Conservation (phyloP, 2,797 vertebrate species). For the Scolopax rusticola region DNA sequence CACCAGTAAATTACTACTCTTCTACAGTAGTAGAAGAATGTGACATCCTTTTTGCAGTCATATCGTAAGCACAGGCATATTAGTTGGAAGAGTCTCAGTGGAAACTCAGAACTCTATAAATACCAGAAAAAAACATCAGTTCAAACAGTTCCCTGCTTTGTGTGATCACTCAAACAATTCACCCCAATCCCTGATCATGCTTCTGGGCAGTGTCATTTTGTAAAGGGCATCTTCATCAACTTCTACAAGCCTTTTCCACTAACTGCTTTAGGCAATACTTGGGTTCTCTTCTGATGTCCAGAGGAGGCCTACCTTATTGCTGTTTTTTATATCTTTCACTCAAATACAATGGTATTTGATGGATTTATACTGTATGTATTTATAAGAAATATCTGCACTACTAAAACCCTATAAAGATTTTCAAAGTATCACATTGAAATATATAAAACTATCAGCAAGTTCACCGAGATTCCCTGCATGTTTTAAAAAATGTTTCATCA, state of each 20-base stretch:
- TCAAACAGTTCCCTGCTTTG: background rate
- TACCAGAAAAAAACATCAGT: background rate
- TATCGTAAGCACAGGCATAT: fast-evolving
- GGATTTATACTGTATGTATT: background rate
- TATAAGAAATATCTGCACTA: background rate
- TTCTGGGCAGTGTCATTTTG: background rate
- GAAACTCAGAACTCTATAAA: background rate
- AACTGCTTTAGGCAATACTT: background rate
- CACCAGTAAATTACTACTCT: background rate
- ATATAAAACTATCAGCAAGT: background rate
- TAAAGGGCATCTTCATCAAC: background rate
- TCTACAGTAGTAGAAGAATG: background rate
- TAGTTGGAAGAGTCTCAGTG: background rate
- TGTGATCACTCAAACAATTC: background rate
- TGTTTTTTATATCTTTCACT: background rate
- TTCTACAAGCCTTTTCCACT: background rate
- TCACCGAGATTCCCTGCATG: background rate
- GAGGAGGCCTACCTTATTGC: background rate
- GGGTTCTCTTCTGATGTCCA: background rate
- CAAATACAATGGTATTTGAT: background rate
- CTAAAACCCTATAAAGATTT: background rate
- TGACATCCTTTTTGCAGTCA: background rate
- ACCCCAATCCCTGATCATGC: background rate
- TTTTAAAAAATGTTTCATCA: background rate
- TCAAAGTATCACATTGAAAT: background rate